phyloP scores from a whole-genome alignment of 1,140 invertebrate species.

The Ceratina australensis region DNA sequence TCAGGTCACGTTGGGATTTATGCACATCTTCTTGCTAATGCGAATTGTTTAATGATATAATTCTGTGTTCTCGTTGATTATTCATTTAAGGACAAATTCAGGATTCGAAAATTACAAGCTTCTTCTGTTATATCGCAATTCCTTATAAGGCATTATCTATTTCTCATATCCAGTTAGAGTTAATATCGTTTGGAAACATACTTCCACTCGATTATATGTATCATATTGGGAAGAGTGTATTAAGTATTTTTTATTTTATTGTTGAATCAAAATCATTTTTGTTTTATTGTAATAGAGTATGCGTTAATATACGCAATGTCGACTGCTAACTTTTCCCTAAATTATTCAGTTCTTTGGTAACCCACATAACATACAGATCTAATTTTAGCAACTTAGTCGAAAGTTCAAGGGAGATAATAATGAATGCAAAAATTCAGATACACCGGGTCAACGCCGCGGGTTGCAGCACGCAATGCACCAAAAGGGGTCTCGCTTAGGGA shows the following conservation, averaged over 20 bases:
- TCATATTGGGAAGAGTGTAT: background rate
- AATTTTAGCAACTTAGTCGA: background rate
- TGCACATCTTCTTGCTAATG: background rate
- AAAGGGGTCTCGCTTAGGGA: background rate
- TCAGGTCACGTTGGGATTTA: background rate
- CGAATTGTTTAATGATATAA: background rate
- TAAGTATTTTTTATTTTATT: constrained; percentile 1
- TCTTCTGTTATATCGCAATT: constrained; percentile 14
- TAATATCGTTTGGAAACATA: constrained; percentile 10
- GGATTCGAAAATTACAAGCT: background rate
- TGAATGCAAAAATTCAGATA: constrained; percentile 45
- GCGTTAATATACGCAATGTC: no score
- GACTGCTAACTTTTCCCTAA: background rate
- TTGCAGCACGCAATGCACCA: constrained; percentile 43
- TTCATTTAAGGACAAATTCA: background rate
- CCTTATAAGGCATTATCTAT: constrained; percentile 38
- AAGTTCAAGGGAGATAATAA: constrained; percentile 29
- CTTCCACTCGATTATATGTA: constrained; percentile 20
- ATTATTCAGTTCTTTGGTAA: background rate
- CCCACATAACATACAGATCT: background rate
- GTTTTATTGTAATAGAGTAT: no score
- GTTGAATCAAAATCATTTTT: background rate
- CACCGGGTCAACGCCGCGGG: constrained; percentile 8
- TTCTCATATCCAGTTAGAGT: constrained; percentile 37
- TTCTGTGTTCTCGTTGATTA: background rate